Evolutionary conservation across 2,797 vertebrate genomes (phyloP), one percentile per base, ranked within the genome.

Genomic region (Gambelia wislizenii): DNA sequence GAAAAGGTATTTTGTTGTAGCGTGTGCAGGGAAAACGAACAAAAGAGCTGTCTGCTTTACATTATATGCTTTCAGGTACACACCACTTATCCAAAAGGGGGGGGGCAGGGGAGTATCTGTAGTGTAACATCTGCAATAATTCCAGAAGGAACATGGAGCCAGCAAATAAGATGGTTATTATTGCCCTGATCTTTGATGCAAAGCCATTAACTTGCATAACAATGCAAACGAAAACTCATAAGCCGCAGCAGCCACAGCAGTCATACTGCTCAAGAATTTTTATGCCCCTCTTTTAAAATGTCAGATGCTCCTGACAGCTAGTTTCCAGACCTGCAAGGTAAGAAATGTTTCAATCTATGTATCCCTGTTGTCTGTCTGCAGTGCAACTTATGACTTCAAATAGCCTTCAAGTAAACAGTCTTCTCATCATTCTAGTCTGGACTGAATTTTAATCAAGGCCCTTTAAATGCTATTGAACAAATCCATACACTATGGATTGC

Each of bases 401-500:
- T 72, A 95, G 92, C 78, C 83, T 91, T 94, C 92, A 91, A n/a
- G 95, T 95, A 94, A 97, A 96, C 93, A 95, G 91, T 87, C 92
- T 94, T 95, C 94, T 95, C 95, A 91, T 95, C 94, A 91, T 91
- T 95, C 91, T 86, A 91, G 93, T 87, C 93, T 89, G 91, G 95
- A 91, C 93, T 96, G 96, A 96, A 97, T 97, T 97, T 96, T 97
- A 97, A 97, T 97, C 96, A 97, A 96, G 96, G 96, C 96, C 96
- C 96, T 97, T 96, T 96, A 97, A 97, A 97, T 96, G 96, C 96
- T 96, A 97, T 95, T 97, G 97, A 97, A 95, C 94, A 97, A 97
- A 97, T 97, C 96, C 92, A 97, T 97, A 97, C 12, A 90, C 92
- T 97, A 96, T 97, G 89, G 96, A 97, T 97, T 96, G 92, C 89